Conservation (phyloP, 2,113 vertebrate species). For the Brevimyrus niger region DNA sequence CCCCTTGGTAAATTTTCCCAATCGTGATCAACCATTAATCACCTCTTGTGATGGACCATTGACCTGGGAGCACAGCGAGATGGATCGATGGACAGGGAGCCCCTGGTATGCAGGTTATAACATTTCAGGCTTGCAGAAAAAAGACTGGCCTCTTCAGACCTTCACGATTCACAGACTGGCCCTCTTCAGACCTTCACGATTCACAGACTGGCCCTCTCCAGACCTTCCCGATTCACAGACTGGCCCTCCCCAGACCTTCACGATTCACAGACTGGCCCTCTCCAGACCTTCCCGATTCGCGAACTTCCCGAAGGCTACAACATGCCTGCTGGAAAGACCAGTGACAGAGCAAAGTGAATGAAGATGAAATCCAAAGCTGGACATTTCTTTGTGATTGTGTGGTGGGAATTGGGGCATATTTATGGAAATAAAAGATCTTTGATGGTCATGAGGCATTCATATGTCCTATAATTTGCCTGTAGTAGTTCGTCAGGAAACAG, state of each 20-base stretch:
- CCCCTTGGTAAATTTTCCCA: not conserved
- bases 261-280: not conserved
- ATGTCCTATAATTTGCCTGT: not conserved
- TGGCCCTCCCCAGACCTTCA: too few relatives aligned
- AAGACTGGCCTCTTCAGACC: not conserved
- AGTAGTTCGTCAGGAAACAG: not conserved
- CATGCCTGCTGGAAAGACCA: not conserved
- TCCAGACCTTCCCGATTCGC: not conserved
- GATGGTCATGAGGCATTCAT: not conserved
- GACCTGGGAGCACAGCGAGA: not conserved
- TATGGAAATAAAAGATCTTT: not conserved
- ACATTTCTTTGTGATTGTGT: not conserved
- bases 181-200: too few relatives aligned
- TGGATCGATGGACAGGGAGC: not conserved
- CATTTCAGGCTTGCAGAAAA: not conserved
- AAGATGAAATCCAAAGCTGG: not conserved
- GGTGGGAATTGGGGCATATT: not conserved
- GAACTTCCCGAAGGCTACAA: not conserved
- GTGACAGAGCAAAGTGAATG: not conserved
- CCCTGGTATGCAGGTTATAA: not conserved
- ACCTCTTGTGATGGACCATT: not conserved
- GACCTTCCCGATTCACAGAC: too few relatives aligned
- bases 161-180: too few relatives aligned
- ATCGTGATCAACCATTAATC: not conserved
- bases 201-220: not conserved